phyloP scores from a whole-genome alignment of 2,797 vertebrate species.

The Calcarius lapponicus region DNA sequence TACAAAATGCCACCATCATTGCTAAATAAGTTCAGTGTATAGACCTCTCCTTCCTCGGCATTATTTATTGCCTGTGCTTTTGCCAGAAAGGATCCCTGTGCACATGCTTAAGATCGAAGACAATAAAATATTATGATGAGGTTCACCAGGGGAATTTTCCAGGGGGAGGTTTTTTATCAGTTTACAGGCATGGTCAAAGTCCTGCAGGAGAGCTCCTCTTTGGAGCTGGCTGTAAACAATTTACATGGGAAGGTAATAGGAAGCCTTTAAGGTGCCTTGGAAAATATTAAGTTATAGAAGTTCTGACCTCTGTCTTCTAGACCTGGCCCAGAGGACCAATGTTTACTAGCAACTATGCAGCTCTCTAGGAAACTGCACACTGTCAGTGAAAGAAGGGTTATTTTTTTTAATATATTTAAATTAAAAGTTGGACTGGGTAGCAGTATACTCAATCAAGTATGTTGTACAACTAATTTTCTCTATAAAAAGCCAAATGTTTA shows the following conservation, averaged over 20 bases:
- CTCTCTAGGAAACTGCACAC: conserved; percentile 53
- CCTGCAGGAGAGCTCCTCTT: not conserved
- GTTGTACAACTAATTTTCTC: conserved; percentile 56
- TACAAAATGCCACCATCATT: not conserved
- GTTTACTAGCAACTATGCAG: conserved; percentile 2
- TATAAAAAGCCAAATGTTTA: conserved; percentile 63
- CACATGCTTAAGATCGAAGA: not conserved
- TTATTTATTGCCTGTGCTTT: conserved; percentile 23
- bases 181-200: conserved; percentile 3
- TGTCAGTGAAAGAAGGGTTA: conserved; percentile 38
- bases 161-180: conserved; percentile 37
- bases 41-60: not conserved
- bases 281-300: conserved; percentile 59
- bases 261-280: conserved; percentile 47
- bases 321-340: conserved; percentile 36
- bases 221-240: conserved; percentile 40
- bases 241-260: conserved; percentile 36
- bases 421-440: conserved; percentile 43
- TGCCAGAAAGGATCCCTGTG: conserved; percentile 4
- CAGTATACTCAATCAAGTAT: conserved; percentile 47
- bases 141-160: conserved; percentile 28
- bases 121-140: conserved; percentile 38
- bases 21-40: not conserved
- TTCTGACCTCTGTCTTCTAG: conserved; percentile 62
- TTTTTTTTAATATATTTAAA: conserved; percentile 60